phyloP scores from a whole-genome alignment of 53 echinoderm and acorn worm genomes.

The Paracentrotus lividus region DNA sequence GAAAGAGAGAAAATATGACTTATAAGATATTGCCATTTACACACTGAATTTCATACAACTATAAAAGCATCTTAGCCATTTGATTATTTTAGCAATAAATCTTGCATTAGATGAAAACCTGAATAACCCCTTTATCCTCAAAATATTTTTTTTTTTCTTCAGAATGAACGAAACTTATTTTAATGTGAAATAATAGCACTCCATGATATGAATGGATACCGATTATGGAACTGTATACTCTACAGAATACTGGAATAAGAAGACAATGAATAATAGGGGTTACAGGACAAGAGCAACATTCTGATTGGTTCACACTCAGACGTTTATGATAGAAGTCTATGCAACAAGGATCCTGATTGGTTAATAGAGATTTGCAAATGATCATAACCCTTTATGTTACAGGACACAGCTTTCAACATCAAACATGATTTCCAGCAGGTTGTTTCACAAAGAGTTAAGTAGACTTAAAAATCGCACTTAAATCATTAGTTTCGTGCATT shows the following conservation, averaged over 20 bases:
- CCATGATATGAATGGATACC: not conserved
- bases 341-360: too few species aligned
- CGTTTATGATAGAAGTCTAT: too few species aligned
- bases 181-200: too few species aligned
- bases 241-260: not conserved
- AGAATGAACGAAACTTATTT: too few species aligned
- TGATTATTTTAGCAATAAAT: not conserved
- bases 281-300: not conserved
- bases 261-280: not conserved
- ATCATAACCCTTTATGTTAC: too few species aligned
- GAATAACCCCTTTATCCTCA: not conserved
- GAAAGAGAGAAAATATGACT: conserved; percentile 7
- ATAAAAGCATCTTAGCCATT: not conserved
- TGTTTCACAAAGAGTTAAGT: too few species aligned
- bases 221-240: not conserved
- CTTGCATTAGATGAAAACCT: not conserved
- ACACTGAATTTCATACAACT: not conserved
- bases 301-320: not conserved
- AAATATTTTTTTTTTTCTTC: not conserved
- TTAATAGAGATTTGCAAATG: too few species aligned
- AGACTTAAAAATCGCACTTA: too few species aligned
- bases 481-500: too few species aligned
- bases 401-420: not conserved
- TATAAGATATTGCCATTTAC: not conserved
- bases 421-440: not conserved